A percentile compares a stretch with the other conserved stretches of the same genome.
These are phyloP conservation scores for Troglohyphantes excavatus DNA, from an alignment of 2,888 invertebrate species.

Conservation along the genomic window DNA sequence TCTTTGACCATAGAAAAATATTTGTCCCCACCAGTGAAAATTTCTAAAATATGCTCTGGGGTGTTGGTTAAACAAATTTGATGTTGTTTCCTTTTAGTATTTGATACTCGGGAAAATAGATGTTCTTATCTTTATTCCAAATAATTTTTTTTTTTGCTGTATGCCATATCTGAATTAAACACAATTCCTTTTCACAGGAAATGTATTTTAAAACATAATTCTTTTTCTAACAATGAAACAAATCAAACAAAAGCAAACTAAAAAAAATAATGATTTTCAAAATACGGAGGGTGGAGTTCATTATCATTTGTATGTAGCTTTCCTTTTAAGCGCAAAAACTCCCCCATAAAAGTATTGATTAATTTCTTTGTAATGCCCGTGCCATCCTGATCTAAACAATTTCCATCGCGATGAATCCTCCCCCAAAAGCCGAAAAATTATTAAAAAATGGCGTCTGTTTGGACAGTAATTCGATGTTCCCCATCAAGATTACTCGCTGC, in stretches of 20 bases:
- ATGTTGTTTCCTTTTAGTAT: background rate
- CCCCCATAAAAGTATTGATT: conserved; percentile 41
- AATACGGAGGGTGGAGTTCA: conserved; percentile 31
- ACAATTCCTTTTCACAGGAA: no score
- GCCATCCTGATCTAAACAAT: conserved; percentile 37
- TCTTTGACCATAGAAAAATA: no score
- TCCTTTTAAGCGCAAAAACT: background rate
- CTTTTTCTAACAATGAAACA: no score
- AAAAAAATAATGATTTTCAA: conserved; percentile 21
- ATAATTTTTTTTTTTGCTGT: no score
- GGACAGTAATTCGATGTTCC: conserved; percentile 62
- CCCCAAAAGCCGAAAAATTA: conserved; percentile 35
- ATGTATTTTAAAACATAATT: no score
- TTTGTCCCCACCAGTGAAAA: no score
- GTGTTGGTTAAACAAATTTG: background rate
- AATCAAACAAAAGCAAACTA: no score
- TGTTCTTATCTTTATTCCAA: no score
- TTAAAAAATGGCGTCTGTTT: conserved; percentile 42
- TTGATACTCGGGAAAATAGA: background rate
- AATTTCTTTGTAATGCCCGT: background rate
- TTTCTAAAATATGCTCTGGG: no score
- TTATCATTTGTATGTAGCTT: conserved; percentile 44
- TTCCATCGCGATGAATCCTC: conserved; percentile 12
- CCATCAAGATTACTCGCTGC: conserved; percentile 54
- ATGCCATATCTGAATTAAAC: no score